Base-by-base conservation (phyloP, 2,113 vertebrate species). In the Scopus umbretta region DNA sequence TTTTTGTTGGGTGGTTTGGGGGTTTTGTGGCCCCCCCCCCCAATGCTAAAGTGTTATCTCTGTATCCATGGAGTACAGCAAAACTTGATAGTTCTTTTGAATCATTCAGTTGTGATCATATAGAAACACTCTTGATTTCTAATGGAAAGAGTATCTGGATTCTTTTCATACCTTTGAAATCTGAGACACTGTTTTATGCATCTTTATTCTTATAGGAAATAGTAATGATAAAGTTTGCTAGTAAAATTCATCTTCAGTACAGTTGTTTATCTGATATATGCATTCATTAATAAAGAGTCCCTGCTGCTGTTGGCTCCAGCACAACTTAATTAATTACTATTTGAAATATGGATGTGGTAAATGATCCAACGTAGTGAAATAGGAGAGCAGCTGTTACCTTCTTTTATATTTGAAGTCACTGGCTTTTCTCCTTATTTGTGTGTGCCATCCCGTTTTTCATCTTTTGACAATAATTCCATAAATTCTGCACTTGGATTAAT, bases 301-400 rank as follows among this genome's bases (percentile, higher is more conserved):
- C 92, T 93, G 94, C 96, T 95, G 95, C 70, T 96, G 87, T 91
- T 96, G 96, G 93, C 94, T 90, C n/a, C 45, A 81, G 70, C 89
- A 93, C 87, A 92, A 71, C 75, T 82, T 96, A 94, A 85, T 97
- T 93, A 97, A 95, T 95, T 96, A 94, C 86, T 93, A 30, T 95
- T 71, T 97, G 92, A 95, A 96, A 95, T 95, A 96, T 88, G 95
- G 73, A 95, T 94, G 91, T 92, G 88, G 84, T 96, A 96, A 95
- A 94, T 82, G 91, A 96, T 91, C 95, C 94, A 96, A 85, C 82
- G 90, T 96, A 47, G 88, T 86, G 95, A 92, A 96, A 94, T 75
- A 90, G 92, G 93, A 92, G 75, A 97, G 70, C 96, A 97, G 94
- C 82, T 95, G 94, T 97, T 96, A 81, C 74, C 70, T 95, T 93